Evolutionary conservation across 2,888 invertebrate genomes (phyloP).

Genomic region (Pyrochroa serraticornis): DNA sequence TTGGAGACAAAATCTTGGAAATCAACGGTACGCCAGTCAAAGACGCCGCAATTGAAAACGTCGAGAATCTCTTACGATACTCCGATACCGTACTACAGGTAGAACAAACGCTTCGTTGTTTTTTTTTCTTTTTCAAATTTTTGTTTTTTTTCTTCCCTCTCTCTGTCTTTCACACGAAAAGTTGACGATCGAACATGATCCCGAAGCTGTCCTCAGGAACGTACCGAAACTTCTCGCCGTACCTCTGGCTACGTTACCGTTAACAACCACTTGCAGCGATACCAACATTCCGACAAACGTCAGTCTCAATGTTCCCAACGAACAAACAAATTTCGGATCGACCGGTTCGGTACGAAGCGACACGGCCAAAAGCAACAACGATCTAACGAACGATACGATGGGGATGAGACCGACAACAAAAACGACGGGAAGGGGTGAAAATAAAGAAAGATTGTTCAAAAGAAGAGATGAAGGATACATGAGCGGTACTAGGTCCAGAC

Average conservation of each 20-base stretch:
- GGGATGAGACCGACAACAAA: conserved; percentile 10
- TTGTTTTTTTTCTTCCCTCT: no score
- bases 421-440: conserved; percentile 29
- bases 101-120: conserved; percentile 33
- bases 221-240: conserved; percentile 32
- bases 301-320: conserved; percentile 36
- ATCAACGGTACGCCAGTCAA: conserved; percentile 89
- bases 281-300: conserved; percentile 54
- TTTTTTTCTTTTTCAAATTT: neutral
- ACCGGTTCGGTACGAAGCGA: conserved; percentile 44
- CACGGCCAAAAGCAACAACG: conserved; percentile 7
- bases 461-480: conserved; percentile 67
- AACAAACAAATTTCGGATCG: conserved; percentile 41
- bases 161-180: conserved; percentile 46
- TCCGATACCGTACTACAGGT: conserved; percentile 80
- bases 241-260: conserved; percentile 41
- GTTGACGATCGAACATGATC: conserved; percentile 90
- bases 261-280: conserved; percentile 58
- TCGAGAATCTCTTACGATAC: conserved; percentile 74
- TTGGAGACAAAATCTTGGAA: conserved; percentile 92
- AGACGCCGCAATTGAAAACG: conserved; percentile 78
- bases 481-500: conserved; percentile 67
- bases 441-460: conserved; percentile 62
- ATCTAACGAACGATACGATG: conserved; percentile 16
- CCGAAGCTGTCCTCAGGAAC: conserved; percentile 69